phyloP scores from a whole-genome alignment of 1,140 invertebrate genomes.

The Diplogasteroides magnus region DNA sequence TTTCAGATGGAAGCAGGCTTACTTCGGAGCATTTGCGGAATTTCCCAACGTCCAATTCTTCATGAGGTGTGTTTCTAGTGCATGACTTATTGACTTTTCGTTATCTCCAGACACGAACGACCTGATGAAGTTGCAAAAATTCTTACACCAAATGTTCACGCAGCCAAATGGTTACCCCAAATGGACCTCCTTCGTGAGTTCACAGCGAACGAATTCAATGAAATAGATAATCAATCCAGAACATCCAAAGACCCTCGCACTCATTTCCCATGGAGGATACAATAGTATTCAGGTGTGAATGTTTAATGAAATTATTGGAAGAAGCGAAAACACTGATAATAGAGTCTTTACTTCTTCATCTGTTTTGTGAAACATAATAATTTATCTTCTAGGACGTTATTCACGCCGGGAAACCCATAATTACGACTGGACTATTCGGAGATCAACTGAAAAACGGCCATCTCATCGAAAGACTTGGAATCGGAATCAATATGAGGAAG shows the following conservation, averaged over 20 bases:
- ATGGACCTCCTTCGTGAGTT: constrained; percentile 29
- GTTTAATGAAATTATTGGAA: no score
- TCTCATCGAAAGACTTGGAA: background rate
- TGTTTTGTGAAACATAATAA: no score
- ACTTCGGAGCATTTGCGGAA: constrained; percentile 4
- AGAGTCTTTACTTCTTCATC: no score
- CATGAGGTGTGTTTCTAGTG: no score
- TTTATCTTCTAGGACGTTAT: constrained; percentile 76
- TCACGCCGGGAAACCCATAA: constrained; percentile 71
- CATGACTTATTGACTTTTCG: no score
- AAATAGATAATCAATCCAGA: background rate
- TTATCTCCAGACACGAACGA: no score
- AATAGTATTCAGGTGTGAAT: constrained; percentile 73
- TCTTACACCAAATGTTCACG: constrained; percentile 21
- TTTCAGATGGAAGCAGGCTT: constrained; percentile 12
- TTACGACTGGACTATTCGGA: constrained; percentile 64
- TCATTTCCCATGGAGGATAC: constrained; percentile 74
- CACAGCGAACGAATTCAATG: background rate
- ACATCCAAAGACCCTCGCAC: constrained; percentile 58
- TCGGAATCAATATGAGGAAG: background rate
- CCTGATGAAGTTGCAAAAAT: background rate
- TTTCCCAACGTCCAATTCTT: constrained; percentile 14
- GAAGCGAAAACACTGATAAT: no score
- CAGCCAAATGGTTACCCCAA: constrained; percentile 34
- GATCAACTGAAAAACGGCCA: constrained; percentile 10